Percentiles rank a stretch among this genome's conserved stretches.
phyloP scores from a whole-genome alignment of 2,888 invertebrate species.

The Limnephilus rhombicus region DNA sequence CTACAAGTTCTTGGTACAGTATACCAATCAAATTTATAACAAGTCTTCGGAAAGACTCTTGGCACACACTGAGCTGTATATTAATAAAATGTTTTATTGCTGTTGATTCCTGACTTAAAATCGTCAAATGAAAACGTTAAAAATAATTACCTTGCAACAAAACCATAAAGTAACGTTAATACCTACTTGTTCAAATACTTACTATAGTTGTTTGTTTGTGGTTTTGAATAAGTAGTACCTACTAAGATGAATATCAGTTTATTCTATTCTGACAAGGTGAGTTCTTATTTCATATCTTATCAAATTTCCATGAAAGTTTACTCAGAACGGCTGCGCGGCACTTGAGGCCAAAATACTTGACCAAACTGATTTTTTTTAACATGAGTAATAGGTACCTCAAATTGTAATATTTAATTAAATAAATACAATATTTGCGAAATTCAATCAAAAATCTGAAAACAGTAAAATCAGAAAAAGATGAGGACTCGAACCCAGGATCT shows the following conservation, averaged over 20 bases:
- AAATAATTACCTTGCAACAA: not conserved
- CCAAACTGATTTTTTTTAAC: too few species aligned
- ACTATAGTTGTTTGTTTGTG: not conserved
- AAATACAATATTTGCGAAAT: too few species aligned
- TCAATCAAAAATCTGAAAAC: too few species aligned
- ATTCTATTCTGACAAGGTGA: not conserved
- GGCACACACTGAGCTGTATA: not conserved
- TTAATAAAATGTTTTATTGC: not conserved
- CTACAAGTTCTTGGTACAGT: too few species aligned
- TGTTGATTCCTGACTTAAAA: not conserved
- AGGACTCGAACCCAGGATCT: too few species aligned
- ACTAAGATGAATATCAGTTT: not conserved
- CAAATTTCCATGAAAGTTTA: not conserved
- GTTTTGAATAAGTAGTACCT: not conserved
- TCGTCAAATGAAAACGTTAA: not conserved
- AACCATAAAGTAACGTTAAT: not conserved
- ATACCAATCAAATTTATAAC: too few species aligned
- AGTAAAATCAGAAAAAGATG: too few species aligned
- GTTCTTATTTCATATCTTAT: not conserved
- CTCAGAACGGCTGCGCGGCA: too few species aligned
- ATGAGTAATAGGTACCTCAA: too few species aligned
- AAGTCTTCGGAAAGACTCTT: not conserved
- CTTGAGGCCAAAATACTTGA: too few species aligned
- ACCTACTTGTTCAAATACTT: not conserved
- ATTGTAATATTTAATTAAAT: too few species aligned